These are phyloP conservation scores for Trinorchestia longiramus DNA, from an alignment of 1,140 invertebrate genomes.

Conservation along the genomic window DNA sequence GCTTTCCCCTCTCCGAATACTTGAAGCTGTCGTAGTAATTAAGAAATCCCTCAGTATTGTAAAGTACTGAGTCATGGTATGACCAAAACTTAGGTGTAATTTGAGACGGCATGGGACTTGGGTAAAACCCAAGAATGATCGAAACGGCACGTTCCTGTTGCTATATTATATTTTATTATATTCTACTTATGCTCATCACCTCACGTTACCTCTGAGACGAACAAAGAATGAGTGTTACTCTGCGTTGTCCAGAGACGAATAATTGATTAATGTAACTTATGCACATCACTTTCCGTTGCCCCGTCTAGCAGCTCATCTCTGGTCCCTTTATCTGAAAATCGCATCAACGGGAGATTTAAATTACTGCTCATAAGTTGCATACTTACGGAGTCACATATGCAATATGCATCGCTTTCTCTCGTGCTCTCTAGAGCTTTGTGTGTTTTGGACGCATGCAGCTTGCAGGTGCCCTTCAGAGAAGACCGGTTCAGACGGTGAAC, in stretches of 20 bases:
- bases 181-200: too few species aligned
- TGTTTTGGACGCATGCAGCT: not conserved
- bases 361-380: not conserved
- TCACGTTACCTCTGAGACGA: too few species aligned
- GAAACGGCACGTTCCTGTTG: too few species aligned
- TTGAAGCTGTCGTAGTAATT: too few species aligned
- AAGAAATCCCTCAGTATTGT: too few species aligned
- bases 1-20: too few species aligned
- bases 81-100: too few species aligned
- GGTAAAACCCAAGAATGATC: too few species aligned
- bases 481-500: not conserved
- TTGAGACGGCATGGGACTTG: too few species aligned
- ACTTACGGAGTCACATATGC: not conserved
- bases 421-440: not conserved
- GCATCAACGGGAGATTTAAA: not conserved
- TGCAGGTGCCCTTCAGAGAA: not conserved
- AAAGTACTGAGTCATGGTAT: too few species aligned
- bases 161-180: too few species aligned
- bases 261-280: not conserved
- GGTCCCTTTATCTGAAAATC: not conserved
- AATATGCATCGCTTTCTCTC: not conserved
- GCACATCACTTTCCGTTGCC: not conserved
- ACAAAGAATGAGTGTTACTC: too few species aligned
- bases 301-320: not conserved
- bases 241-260: not conserved